These are phyloP conservation scores for Thaleichthys pacificus DNA, from an alignment of 2,797 vertebrate species.

Conservation along the genomic window DNA sequence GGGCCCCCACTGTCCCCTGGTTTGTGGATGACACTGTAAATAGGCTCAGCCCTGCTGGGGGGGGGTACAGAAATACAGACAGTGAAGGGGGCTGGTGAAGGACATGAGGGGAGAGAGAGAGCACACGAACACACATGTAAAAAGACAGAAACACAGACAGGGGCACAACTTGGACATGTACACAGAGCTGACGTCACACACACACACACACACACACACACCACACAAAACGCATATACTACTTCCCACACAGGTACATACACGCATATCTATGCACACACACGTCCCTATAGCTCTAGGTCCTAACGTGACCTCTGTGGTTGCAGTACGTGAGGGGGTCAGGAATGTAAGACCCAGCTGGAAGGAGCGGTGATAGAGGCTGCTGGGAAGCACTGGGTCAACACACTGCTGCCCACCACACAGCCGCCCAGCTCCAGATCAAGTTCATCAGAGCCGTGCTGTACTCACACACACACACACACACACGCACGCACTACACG, in stretches of 20 bases:
- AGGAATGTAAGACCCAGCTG: conserved; percentile 63
- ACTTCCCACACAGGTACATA: conserved; percentile 23
- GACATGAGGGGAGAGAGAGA: conserved; percentile 42
- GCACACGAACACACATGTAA: conserved; percentile 26
- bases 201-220: conserved; percentile 34
- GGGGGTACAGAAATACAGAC: conserved; percentile 80
- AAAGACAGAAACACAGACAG: conserved; percentile 37
- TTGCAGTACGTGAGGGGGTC: conserved; percentile 63
- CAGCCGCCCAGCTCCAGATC: conserved; percentile 27
- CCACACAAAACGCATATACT: conserved; percentile 17
- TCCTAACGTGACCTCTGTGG: conserved; percentile 60
- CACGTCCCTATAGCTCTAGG: conserved; percentile 54
- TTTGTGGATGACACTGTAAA: conserved; percentile 87
- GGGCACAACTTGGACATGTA: conserved; percentile 67
- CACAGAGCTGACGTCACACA: conserved; percentile 40
- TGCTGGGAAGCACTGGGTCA: conserved; percentile 46
- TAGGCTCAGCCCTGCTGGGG: conserved; percentile 74
- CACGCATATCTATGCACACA: conserved; percentile 29
- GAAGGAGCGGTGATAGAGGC: conserved; percentile 54
- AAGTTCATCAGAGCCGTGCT: conserved; percentile 27
- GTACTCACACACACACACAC: neutral
- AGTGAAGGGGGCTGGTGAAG: conserved; percentile 77
- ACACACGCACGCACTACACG: neutral
- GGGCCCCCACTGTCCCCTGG: conserved; percentile 76
- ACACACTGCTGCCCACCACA: conserved; percentile 48